phyloP scores from a whole-genome alignment of 2,113 vertebrate genomes.

The Sceloporus tristichus region DNA sequence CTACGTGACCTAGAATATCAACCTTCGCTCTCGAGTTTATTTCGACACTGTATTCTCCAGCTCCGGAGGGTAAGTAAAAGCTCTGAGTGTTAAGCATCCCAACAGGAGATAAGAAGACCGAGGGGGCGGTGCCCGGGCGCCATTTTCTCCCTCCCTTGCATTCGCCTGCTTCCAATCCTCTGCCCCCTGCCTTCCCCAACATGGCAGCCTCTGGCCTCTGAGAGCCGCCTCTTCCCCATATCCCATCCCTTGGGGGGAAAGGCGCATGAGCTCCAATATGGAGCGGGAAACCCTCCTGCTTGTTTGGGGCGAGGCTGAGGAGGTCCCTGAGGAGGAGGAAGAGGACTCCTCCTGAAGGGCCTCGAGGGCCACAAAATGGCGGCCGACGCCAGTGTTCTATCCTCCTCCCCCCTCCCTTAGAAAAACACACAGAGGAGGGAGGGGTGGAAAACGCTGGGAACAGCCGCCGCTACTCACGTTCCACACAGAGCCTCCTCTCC shows the following conservation, averaged over 20 bases:
- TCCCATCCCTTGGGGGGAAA: not conserved
- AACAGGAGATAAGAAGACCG: too few species aligned
- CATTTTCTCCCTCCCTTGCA: conserved; percentile 62
- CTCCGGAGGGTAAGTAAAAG: too few species aligned
- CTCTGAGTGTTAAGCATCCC: too few species aligned
- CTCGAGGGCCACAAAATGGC: conserved; percentile 32
- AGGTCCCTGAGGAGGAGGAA: too few species aligned
- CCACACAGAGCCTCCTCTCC: rapidly evolving
- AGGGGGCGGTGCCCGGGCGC: conserved; percentile 44
- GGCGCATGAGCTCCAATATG: too few species aligned
- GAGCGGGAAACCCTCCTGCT: not conserved
- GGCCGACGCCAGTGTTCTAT: not conserved
- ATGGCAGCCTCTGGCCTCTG: conserved; percentile 43
- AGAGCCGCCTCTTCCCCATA: not conserved
- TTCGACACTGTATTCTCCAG: too few species aligned
- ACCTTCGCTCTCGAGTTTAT: too few species aligned
- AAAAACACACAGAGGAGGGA: not conserved
- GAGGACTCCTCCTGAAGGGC: not conserved
- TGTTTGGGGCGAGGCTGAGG: too few species aligned
- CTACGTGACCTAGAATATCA: too few species aligned
- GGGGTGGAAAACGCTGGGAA: not conserved
- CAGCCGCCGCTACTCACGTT: not conserved
- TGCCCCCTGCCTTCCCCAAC: conserved; percentile 33
- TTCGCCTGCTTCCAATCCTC: not conserved
- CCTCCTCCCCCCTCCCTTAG: not conserved